Percentiles rank a stretch among this genome's conserved stretches.
These are phyloP conservation scores for Cavia aperea DNA, from an alignment of 2,113 vertebrate genomes.

Conservation along the genomic window DNA sequence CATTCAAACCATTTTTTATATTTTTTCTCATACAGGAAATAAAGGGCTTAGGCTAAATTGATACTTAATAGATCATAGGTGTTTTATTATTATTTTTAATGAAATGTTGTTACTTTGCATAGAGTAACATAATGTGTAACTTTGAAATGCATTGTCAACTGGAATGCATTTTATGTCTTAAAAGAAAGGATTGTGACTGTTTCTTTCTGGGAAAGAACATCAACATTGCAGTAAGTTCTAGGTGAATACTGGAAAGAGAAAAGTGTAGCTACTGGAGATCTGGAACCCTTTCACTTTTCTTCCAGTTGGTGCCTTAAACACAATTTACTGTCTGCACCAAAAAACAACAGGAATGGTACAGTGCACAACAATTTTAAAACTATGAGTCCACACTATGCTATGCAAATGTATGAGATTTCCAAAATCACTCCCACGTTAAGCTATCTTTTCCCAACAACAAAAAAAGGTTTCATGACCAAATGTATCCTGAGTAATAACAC, in stretches of 20 bases:
- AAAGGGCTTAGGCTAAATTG: neutral
- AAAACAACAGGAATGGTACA: neutral
- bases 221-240: too few species aligned
- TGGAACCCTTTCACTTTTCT: neutral
- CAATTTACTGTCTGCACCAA: neutral
- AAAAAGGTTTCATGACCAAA: neutral
- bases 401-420: neutral
- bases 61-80: neutral
- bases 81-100: neutral
- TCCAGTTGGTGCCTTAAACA: neutral
- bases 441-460: neutral
- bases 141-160: neutral
- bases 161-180: neutral
- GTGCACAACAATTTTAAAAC: neutral
- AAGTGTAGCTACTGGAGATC: neutral
- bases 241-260: neutral
- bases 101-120: neutral
- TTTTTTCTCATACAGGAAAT: neutral
- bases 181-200: neutral
- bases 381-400: neutral
- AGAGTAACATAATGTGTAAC: neutral
- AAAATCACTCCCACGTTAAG: neutral
- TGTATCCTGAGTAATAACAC: neutral
- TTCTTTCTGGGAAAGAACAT: neutral
- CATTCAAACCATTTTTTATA: neutral